Conservation (phyloP, 1,140 invertebrate genomes). For the Papilio glaucus region DNA sequence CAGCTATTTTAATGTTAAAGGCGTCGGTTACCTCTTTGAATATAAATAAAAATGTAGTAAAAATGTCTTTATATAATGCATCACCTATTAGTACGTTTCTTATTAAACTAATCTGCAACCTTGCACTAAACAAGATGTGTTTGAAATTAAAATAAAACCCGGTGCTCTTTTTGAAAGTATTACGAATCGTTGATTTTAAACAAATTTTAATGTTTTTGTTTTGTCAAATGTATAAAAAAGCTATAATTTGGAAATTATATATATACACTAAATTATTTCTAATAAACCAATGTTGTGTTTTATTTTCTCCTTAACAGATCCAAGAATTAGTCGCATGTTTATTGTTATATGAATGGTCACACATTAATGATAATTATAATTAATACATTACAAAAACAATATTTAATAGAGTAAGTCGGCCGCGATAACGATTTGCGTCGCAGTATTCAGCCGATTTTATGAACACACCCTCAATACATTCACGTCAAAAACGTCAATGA, state of each 20-base stretch:
- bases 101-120: no score
- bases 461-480: no score
- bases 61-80: not conserved
- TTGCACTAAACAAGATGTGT: not conserved
- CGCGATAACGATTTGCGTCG: no score
- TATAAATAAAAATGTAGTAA: not conserved
- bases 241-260: conserved; percentile 74
- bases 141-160: conserved; percentile 39
- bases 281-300: conserved; percentile 60
- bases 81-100: no score
- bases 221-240: conserved; percentile 55
- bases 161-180: conserved; percentile 67
- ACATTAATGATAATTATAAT: no score
- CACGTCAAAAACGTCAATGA: no score
- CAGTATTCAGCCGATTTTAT: no score
- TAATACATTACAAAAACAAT: no score
- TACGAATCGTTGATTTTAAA: conserved; percentile 54
- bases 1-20: conserved; percentile 16
- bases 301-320: conserved; percentile 47
- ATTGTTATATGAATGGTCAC: no score
- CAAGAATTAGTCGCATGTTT: no score
- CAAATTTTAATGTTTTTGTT: conserved; percentile 62
- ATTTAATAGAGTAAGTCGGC: no score
- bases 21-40: not conserved
- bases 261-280: conserved; percentile 79